Conservation (phyloP, 2,888 invertebrate species). For the Dendrolimus houi region DNA sequence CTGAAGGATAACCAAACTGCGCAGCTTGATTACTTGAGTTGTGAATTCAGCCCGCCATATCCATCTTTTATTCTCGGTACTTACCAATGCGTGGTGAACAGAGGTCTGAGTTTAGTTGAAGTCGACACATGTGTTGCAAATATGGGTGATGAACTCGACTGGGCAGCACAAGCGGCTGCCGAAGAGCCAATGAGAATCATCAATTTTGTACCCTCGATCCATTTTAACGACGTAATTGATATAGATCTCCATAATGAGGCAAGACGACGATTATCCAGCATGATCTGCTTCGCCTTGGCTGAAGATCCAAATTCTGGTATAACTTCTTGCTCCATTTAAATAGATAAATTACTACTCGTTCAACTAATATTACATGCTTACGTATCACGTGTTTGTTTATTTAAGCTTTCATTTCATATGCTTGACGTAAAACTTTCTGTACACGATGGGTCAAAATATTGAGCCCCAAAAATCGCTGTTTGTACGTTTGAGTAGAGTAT, state of each 20-base stretch:
- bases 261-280: slow-evolving; percentile 23
- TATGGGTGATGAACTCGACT: slow-evolving; percentile 37
- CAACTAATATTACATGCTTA: too few relatives aligned
- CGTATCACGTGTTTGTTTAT: too few relatives aligned
- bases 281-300: slow-evolving; percentile 49
- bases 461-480: too few relatives aligned
- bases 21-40: slow-evolving; percentile 50
- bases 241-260: slow-evolving; percentile 23
- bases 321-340: slow-evolving; percentile 30
- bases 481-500: too few relatives aligned
- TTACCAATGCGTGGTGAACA: slow-evolving; percentile 40
- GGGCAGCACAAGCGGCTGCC: slow-evolving; percentile 32
- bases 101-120: slow-evolving; percentile 37
- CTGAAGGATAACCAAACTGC: slow-evolving; percentile 39
- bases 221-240: slow-evolving; percentile 40
- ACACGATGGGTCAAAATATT: too few relatives aligned
- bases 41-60: slow-evolving; percentile 43
- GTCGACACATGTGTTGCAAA: slow-evolving; percentile 45
- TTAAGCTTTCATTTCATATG: too few relatives aligned
- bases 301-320: slow-evolving; percentile 37
- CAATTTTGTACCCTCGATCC: slow-evolving; percentile 48
- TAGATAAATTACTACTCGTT: neutral
- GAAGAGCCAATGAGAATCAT: slow-evolving; percentile 29
- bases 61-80: slow-evolving; percentile 32
- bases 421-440: too few relatives aligned